Base-by-base conservation (phyloP, 2,797 vertebrate genomes). In the Sebastes hubbsi region DNA sequence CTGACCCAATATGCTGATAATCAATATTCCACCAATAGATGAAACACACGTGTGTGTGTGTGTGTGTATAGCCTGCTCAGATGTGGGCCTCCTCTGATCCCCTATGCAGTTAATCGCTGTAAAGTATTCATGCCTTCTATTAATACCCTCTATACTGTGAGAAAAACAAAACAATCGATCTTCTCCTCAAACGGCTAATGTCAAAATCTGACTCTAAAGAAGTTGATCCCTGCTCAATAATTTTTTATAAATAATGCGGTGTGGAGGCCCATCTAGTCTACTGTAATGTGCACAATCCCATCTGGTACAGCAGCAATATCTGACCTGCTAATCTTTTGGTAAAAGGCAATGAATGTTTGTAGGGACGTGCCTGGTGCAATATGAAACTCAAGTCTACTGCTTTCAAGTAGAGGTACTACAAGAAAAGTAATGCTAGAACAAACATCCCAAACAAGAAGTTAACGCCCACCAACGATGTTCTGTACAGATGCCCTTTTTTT, bases 41-140 rank as follows among this genome's bases (percentile, higher is more conserved):
- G 6, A 63, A 60, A 56, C 27, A 27, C 27, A 1, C 5, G 56
- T 22, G 22, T 27, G 56, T 22, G 22, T 60, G 24, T 61, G 24
- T 38, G 55, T 60, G 24, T 30, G n/a, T 32, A 16, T 77, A n/a
- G 59, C 77, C 55, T 60, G 70, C 67, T 29, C 27, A 63, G 36
- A 73, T 58, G 80, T 80, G 75, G 73, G 56, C 75, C 77, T 85
- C 55, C 74, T 84, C 85, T 85, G 75, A 89, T 85, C 72, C 80
- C 55, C 30, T 32, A 90, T 60, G 62, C 52, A 84, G 75, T 85
- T 38, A n/a, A 88, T 42, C 87, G 4, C 56, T 85, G 69, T 89
- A 66, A 90, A 93, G 79, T 92, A 93, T 92, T 92, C 56, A 92
- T 93, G 83, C 18, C 68, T 75, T 30, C 0, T 25, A 70, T 32